A percentile compares a stretch with the other conserved stretches of the same genome.
Evolutionary conservation across 2,888 invertebrate species (phyloP).

Genomic region (Ornithoptera priamus): DNA sequence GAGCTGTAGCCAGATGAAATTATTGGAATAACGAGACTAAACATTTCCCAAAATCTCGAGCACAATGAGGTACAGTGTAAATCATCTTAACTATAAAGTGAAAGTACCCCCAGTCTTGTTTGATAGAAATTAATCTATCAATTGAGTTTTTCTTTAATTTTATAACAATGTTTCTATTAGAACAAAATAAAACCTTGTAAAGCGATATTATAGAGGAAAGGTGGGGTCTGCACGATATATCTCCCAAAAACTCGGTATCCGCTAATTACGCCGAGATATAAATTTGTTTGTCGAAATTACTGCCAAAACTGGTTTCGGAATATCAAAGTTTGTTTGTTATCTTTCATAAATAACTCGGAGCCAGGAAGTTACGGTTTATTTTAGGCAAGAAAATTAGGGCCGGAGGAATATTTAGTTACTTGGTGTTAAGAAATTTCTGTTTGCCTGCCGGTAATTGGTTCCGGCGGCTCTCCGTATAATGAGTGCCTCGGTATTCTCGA

Average conservation of each 20-base stretch:
- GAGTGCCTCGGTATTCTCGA: constrained; percentile 1
- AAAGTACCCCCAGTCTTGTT: no score
- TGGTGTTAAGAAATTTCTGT: constrained; percentile 23
- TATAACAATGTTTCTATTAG: no score
- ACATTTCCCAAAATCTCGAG: no score
- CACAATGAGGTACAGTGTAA: no score
- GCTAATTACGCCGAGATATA: constrained; percentile 20
- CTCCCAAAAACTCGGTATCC: constrained; percentile 2
- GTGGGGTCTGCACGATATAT: not conserved
- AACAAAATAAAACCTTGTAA: not conserved
- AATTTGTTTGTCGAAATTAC: constrained; percentile 24
- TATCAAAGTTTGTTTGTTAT: constrained; percentile 29
- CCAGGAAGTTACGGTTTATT: constrained; percentile 28
- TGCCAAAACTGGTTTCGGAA: constrained; percentile 23
- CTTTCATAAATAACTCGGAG: constrained; percentile 25
- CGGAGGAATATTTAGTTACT: constrained; percentile 26
- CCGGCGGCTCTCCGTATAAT: constrained; percentile 17
- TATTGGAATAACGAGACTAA: no score
- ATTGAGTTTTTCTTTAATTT: no score
- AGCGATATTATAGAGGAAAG: not conserved
- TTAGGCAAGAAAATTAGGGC: constrained; percentile 26
- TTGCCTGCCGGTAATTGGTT: constrained; percentile 24
- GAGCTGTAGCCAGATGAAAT: no score
- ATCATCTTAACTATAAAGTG: no score
- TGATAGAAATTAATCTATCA: no score